Base-by-base conservation (phyloP, 2,888 invertebrate species). In the Chorisops tibialis region DNA sequence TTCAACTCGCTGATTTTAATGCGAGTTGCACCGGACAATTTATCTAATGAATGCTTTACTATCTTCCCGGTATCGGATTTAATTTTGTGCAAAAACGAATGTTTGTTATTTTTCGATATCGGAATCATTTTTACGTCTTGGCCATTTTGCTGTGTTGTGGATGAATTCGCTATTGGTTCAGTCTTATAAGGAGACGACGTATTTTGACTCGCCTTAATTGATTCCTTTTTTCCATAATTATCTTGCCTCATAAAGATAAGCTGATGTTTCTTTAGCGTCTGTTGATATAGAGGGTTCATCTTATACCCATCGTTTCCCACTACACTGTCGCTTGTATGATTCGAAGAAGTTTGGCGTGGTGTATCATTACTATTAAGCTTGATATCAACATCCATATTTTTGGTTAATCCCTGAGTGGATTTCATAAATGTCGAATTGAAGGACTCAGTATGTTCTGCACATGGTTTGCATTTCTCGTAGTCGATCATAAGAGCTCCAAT, bases 211-310 rank as follows among this genome's bases (percentile, higher is more conserved):
- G 7, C n/a, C 7, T 14, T 43, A 18, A 18, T 11, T 18, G 14
- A 14, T 52, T 73, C 73, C 52, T 68, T 69, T 54, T 69, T 68
- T n/a, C 73, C 74, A 70, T 76, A 74, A 65, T 71, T 73, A 61
- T 75, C 76, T 68, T 78, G 77, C 61, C 78, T 71, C 68, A 75
- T 78, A 59, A 70, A 77, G 67, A 72, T 78, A 62, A 78, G 70
- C 67, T 76, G 78, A 70, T 79, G 78, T 66, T 78, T 78, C 67
- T 78, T 78, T 5, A 79, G 68, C 16, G 72, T 74, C 58, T 72
- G 73, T 49, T 73, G 71, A n/a, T 51, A 38, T 30, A 18, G 39
- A 19, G 2, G 24, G 1, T 19, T 37, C 12, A 19, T 21, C n/a
- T 9, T 16, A 47, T 47, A 16, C 3, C 35, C 11, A n/a, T 14